These are phyloP conservation scores for Hirundichthys speculiger DNA, from an alignment of 2,113 vertebrate genomes.

Conservation along the genomic window DNA sequence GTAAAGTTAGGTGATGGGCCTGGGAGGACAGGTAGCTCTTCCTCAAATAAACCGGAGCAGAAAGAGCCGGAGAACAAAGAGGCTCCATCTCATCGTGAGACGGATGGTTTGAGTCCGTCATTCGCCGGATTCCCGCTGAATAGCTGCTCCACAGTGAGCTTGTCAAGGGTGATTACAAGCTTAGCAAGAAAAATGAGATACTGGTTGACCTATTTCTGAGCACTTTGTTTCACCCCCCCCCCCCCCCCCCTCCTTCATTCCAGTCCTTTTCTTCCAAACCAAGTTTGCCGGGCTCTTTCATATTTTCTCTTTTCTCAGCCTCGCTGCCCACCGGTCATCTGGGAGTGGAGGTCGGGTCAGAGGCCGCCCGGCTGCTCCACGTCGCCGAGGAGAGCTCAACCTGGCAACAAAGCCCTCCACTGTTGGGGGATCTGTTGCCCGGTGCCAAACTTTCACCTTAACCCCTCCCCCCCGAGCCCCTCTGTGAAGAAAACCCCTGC, in stretches of 20 bases:
- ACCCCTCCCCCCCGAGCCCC: constrained; percentile 36
- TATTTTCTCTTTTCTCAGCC: constrained; percentile 58
- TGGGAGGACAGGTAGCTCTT: constrained; percentile 28
- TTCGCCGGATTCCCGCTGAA: constrained; percentile 59
- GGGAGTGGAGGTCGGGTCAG: constrained; percentile 86
- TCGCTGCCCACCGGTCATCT: constrained; percentile 74
- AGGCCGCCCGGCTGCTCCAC: constrained; percentile 85
- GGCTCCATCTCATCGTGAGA: constrained; percentile 38
- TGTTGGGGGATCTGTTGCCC: constrained; percentile 73
- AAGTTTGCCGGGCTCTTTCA: constrained; percentile 40
- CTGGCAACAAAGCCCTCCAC: constrained; percentile 85
- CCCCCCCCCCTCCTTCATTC: constrained; percentile 56
- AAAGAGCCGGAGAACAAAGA: constrained; percentile 41
- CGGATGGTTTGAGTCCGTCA: constrained; percentile 53
- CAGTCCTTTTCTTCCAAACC: constrained; percentile 52
- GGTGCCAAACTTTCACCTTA: constrained; percentile 78
- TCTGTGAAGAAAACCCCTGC: constrained; percentile 80
- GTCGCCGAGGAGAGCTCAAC: constrained; percentile 77
- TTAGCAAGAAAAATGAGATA: constrained; percentile 79
- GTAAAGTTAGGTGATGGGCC: too few species aligned
- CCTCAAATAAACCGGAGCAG: background rate
- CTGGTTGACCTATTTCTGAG: constrained; percentile 78
- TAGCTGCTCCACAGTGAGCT: constrained; percentile 67
- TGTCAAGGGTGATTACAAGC: constrained; percentile 79
- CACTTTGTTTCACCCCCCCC: constrained; percentile 70